Conservation (phyloP, 1,140 invertebrate genomes). For the Condylostylus longicornis region DNA sequence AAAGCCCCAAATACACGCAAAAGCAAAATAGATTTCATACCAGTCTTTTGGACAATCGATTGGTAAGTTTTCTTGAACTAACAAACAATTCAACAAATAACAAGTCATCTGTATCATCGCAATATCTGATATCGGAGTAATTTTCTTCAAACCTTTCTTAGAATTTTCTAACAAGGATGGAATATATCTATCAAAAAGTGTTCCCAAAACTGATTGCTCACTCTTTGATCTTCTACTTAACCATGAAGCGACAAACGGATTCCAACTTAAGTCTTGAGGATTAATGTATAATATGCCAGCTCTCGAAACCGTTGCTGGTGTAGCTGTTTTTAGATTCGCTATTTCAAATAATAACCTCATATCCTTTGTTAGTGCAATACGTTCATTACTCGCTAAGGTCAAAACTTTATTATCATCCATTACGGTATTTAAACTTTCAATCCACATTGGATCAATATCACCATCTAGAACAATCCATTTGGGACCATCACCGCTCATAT, state of each 20-base stretch:
- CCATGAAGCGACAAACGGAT: slow-evolving; percentile 78
- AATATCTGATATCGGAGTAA: slow-evolving; percentile 79
- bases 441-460: slow-evolving; percentile 95
- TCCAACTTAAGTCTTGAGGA: slow-evolving; percentile 71
- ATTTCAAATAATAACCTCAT: slow-evolving; percentile 92
- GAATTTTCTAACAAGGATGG: slow-evolving; percentile 63
- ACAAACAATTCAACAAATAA: slow-evolving; percentile 68
- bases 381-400: slow-evolving; percentile 82
- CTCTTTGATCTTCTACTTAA: slow-evolving; percentile 58
- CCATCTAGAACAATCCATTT: slow-evolving; percentile 95
- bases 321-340: slow-evolving; percentile 73
- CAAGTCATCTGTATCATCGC: slow-evolving; percentile 81
- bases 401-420: slow-evolving; percentile 79
- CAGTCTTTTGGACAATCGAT: slow-evolving; percentile 79
- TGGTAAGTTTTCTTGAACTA: slow-evolving; percentile 65
- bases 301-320: slow-evolving; percentile 85
- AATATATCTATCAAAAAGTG: slow-evolving; percentile 89
- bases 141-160: slow-evolving; percentile 68
- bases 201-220: slow-evolving; percentile 65
- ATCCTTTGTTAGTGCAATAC: slow-evolving; percentile 74
- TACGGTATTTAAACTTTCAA: slow-evolving; percentile 77
- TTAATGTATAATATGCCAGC: slow-evolving; percentile 73
- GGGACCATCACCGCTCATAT: slow-evolving; percentile 58
- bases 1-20: slow-evolving; percentile 83
- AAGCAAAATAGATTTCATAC: slow-evolving; percentile 89